Conservation (phyloP, 2,113 vertebrate species). For the Micromys minutus region DNA sequence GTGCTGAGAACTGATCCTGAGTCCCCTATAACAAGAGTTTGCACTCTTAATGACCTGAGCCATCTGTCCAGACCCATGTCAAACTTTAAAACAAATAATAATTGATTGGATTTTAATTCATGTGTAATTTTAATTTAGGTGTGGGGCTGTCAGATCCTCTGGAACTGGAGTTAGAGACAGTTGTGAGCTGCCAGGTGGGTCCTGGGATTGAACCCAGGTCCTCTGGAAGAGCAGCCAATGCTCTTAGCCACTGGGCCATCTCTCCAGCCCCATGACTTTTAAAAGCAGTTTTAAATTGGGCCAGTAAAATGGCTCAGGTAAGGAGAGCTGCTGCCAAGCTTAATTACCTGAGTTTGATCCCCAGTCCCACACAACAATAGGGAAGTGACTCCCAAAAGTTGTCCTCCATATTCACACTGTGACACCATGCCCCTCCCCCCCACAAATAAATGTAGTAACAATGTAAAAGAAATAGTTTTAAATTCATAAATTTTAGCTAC, state of each 20-base stretch:
- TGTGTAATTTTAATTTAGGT: no score
- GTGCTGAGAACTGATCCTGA: not conserved
- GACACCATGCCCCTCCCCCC: not conserved
- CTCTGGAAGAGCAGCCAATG: no score
- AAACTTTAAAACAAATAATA: not conserved
- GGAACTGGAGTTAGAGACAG: no score
- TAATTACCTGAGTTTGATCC: not conserved
- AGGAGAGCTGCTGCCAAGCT: no score
- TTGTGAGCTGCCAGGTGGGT: no score
- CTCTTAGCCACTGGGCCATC: not conserved
- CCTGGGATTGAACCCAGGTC: no score
- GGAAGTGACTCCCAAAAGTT: not conserved
- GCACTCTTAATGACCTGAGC: not conserved
- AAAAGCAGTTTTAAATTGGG: not conserved
- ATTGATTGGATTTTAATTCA: no score
- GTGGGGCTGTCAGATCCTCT: no score
- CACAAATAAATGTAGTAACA: not conserved
- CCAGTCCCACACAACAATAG: no score
- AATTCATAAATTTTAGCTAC: not conserved
- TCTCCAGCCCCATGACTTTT: not conserved
- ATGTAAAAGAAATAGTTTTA: not conserved
- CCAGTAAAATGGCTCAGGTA: not conserved
- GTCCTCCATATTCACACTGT: not conserved
- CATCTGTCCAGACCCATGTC: not conserved
- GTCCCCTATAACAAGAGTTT: not conserved